Evolutionary conservation across 1,140 invertebrate genomes (phyloP).

Genomic region (Catajapyx aquilonaris): DNA sequence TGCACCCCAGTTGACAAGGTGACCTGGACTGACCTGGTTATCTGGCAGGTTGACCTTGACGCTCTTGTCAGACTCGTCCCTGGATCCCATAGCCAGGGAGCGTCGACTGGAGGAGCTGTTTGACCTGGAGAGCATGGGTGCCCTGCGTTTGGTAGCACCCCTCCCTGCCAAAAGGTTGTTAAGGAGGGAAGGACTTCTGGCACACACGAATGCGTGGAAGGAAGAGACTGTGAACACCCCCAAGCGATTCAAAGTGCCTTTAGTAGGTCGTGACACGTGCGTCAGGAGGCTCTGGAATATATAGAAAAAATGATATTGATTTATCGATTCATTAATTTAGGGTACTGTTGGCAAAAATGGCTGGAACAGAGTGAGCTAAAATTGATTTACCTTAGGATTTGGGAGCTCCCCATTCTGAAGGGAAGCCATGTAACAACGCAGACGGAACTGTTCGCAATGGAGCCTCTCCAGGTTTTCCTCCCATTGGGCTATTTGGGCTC

Average conservation of each 20-base stretch:
- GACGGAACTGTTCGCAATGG: conserved; percentile 89
- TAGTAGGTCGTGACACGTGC: conserved; percentile 84
- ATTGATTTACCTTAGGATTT: conserved; percentile 71
- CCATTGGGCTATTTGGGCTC: conserved; percentile 82
- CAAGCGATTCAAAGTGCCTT: conserved; percentile 79
- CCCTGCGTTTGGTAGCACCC: conserved; percentile 65
- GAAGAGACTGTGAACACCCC: conserved; percentile 95
- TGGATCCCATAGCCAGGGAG: conserved; percentile 50
- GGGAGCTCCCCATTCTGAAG: conserved; percentile 86
- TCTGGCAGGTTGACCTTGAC: conserved; percentile 81
- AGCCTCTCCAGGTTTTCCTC: conserved; percentile 89
- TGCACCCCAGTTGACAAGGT: too few species aligned
- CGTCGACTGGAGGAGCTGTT: conserved; percentile 41
- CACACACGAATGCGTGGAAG: conserved; percentile 93
- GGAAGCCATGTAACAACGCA: conserved; percentile 91
- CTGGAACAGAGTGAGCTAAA: neutral
- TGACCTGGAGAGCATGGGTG: conserved; percentile 41
- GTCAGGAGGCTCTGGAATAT: conserved; percentile 69
- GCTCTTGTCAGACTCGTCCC: conserved; percentile 60
- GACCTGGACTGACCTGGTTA: conserved; percentile 42
- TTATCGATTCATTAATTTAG: conserved; percentile 3
- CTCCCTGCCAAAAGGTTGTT: conserved; percentile 79
- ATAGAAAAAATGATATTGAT: conserved; percentile 12
- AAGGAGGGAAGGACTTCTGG: conserved; percentile 72
- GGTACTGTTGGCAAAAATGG: neutral